phyloP scores from a whole-genome alignment of 2,797 vertebrate species.

The Odontamblyopus rebecca region DNA sequence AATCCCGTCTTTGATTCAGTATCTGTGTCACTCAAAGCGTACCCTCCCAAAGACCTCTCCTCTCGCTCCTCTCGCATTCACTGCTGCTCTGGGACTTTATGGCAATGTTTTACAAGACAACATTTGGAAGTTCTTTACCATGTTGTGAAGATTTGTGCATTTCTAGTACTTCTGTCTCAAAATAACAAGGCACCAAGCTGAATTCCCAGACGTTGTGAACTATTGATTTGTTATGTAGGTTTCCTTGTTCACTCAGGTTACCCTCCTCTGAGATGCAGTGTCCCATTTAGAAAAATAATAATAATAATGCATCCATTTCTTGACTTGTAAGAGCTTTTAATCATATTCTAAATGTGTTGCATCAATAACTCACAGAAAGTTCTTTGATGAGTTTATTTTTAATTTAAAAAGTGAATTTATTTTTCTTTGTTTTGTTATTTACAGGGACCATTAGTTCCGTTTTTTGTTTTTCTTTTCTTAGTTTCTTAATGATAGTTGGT shows the following conservation, averaged over 20 bases:
- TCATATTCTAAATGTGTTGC: too few relatives aligned
- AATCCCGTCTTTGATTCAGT: slow-evolving; percentile 37
- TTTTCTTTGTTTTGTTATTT: too few relatives aligned
- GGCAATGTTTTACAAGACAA: slow-evolving; percentile 36
- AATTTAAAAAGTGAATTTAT: too few relatives aligned
- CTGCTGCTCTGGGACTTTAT: slow-evolving; percentile 36
- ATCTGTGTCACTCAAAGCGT: slow-evolving; percentile 51
- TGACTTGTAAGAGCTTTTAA: too few relatives aligned
- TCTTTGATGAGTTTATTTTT: too few relatives aligned
- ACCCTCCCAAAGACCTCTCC: slow-evolving; percentile 51
- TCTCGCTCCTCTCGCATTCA: slow-evolving; percentile 16
- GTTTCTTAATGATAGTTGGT: too few relatives aligned
- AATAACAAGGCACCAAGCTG: background rate
- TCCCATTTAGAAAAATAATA: too few relatives aligned
- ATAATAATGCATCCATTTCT: too few relatives aligned
- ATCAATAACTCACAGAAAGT: too few relatives aligned
- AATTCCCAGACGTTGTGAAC: background rate
- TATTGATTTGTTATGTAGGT: background rate
- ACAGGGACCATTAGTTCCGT: too few relatives aligned
- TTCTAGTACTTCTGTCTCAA: background rate
- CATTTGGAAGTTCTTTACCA: background rate
- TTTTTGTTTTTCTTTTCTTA: too few relatives aligned
- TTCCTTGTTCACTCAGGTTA: background rate
- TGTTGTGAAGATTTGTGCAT: background rate
- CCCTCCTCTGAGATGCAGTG: too few relatives aligned